Percentiles rank a stretch among this genome's conserved stretches.
Evolutionary conservation across 2,797 vertebrate species (phyloP).

Genomic region (Heliangelus exortis): DNA sequence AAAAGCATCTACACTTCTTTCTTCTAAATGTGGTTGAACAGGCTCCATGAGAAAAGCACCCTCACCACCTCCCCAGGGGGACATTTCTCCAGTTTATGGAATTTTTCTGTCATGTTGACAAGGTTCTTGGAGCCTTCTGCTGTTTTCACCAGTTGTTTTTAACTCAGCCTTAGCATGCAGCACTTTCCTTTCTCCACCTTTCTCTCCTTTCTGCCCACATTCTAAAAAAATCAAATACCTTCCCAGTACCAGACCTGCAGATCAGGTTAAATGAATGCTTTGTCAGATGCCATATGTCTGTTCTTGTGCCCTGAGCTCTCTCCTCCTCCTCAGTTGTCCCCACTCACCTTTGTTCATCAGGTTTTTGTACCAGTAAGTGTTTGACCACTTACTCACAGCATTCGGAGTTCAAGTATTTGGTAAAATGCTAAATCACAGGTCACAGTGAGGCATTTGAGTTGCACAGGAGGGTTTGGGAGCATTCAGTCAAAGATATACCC

Average conservation of each 20-base stretch:
- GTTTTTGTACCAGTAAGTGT: neutral
- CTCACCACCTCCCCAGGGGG: neutral
- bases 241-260: neutral
- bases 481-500: neutral
- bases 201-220: neutral
- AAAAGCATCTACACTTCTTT: neutral
- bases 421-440: neutral
- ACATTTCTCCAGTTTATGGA: neutral
- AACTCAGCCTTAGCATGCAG: neutral
- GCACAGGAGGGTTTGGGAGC: rapidly evolving
- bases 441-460: neutral
- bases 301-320: neutral
- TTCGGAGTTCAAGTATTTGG: neutral
- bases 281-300: neutral
- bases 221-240: neutral
- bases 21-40: neutral
- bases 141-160: neutral
- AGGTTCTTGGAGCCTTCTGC: neutral
- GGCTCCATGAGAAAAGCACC: neutral
- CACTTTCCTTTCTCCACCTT: neutral
- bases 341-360: neutral
- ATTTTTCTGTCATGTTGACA: neutral
- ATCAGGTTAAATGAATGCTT: neutral
- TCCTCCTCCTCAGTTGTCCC: neutral
- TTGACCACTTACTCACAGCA: neutral